Conservation (phyloP, 2,797 vertebrate species). For the Telmatherina bonti region DNA sequence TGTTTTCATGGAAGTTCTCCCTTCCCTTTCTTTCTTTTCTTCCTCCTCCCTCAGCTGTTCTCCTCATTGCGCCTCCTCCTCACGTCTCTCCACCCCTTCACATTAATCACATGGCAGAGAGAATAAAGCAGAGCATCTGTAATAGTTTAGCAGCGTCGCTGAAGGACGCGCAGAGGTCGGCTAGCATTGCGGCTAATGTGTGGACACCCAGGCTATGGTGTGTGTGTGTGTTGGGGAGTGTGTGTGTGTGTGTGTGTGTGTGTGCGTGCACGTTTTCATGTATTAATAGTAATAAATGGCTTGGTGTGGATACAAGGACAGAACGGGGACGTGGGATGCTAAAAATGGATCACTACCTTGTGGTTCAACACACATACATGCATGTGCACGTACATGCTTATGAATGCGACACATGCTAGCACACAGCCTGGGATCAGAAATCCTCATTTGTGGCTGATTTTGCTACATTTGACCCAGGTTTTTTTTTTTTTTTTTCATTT, state of each 20-base stretch:
- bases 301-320: slow-evolving; percentile 80
- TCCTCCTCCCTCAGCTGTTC: slow-evolving; percentile 6
- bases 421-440: not conserved
- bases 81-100: slow-evolving; percentile 75
- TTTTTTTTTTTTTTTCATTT: no score
- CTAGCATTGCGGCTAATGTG: slow-evolving; percentile 50
- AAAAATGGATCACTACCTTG: slow-evolving; percentile 79
- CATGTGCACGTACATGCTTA: not conserved
- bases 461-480: not conserved
- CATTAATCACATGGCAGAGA: slow-evolving; percentile 84
- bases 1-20: slow-evolving; percentile 41
- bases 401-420: not conserved
- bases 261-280: slow-evolving; percentile 38
- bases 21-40: slow-evolving; percentile 22
- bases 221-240: slow-evolving; percentile 15
- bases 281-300: slow-evolving; percentile 81
- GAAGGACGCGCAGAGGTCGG: slow-evolving; percentile 83
- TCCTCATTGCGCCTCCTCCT: slow-evolving; percentile 78
- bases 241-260: slow-evolving; percentile 26
- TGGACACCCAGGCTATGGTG: slow-evolving; percentile 13
- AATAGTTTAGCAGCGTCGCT: slow-evolving; percentile 77
- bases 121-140: slow-evolving; percentile 84
- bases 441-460: not conserved
- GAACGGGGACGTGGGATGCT: slow-evolving; percentile 77
- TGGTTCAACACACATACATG: slow-evolving; percentile 46